Base-by-base conservation (phyloP, 1,140 invertebrate species). In the Theocolax elegans region DNA sequence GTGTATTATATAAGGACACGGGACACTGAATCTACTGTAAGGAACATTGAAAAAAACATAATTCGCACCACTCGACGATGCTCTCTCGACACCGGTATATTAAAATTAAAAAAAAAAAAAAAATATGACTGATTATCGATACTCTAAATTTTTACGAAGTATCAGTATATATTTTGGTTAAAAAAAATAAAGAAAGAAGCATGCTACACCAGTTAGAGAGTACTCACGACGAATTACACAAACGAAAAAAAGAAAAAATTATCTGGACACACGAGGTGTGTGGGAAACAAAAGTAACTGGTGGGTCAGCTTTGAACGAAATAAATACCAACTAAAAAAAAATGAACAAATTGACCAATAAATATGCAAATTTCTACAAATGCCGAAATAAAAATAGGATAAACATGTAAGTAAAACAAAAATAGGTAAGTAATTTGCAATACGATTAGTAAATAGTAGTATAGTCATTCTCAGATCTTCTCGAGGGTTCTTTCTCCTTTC, bases 141-240 rank as follows among this genome's bases (percentile, higher is more conserved):
- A n/a, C n/a, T n/a, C n/a, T n/a, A n/a, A n/a, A n/a, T n/a, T n/a
- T n/a, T n/a, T n/a, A n/a, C n/a, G n/a, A n/a, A n/a, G n/a, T n/a
- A n/a, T n/a, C n/a, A n/a, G n/a, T n/a, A n/a, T 17, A 35, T 35
- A 49, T 17, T 70, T 51, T 31, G 54, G 60, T 78, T 76, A 75
- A 49, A 76, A 58, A 44, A 44, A 44, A 77, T 76, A 75, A 49
- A 76, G 59, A 44, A 44, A 44, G 74, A 79, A 77, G 74, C 78
- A 79, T 79, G 78, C 78, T 76, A 76, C 75, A 77, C 74, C 67
- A 76, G 76, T n/a, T n/a, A n/a, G 76, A 73, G 75, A 66, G 23
- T 77, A 76, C 71, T 75, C 58, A 79, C 75, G 67, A 64, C 35
- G 48, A 64, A 10, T 42, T 74, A 73, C 60, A 78, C 74, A 76